These are phyloP conservation scores for Penaeus japonicus DNA, from an alignment of 1,140 invertebrate genomes.

Conservation along the genomic window DNA sequence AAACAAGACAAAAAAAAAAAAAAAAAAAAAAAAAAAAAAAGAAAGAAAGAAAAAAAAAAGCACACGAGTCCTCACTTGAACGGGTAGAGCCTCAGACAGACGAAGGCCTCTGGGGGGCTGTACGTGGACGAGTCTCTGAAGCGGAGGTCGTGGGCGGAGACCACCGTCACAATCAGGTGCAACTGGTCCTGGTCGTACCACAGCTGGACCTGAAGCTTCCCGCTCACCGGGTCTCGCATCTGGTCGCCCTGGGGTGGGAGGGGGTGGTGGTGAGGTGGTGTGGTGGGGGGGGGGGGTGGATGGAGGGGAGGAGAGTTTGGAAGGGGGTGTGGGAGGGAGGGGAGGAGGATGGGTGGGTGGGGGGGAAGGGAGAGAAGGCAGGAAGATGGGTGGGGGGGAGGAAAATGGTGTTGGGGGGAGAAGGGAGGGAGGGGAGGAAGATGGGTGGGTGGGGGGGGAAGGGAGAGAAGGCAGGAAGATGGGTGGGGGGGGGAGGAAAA, in stretches of 20 bases:
- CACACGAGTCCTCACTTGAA: slow-evolving; percentile 59
- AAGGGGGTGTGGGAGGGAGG: not conserved
- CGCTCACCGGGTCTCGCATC: slow-evolving; percentile 64
- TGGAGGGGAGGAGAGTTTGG: no score
- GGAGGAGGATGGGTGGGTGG: not conserved
- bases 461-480: not conserved
- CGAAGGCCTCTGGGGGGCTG: slow-evolving; percentile 82
- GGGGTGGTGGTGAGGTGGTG: not conserved
- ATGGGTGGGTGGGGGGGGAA: not conserved
- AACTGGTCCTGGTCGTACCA: slow-evolving; percentile 83
- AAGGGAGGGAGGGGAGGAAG: no score
- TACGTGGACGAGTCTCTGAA: slow-evolving; percentile 78
- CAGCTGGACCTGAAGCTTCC: slow-evolving; percentile 83
- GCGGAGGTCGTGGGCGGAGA: slow-evolving; percentile 83
- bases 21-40: no score
- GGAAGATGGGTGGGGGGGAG: not conserved
- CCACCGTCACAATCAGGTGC: slow-evolving; percentile 81
- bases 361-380: no score
- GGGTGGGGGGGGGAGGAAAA: no score
- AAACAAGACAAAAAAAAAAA: no score
- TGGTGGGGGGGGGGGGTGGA: not conserved
- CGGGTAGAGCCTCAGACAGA: slow-evolving; percentile 79
- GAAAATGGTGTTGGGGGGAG: not conserved
- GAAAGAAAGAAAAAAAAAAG: no score
- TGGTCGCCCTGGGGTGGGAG: slow-evolving; percentile 36